Evolutionary conservation across 2,888 invertebrate genomes (phyloP), one percentile per base, ranked within the genome.

Genomic region (Lochmaea capreae): DNA sequence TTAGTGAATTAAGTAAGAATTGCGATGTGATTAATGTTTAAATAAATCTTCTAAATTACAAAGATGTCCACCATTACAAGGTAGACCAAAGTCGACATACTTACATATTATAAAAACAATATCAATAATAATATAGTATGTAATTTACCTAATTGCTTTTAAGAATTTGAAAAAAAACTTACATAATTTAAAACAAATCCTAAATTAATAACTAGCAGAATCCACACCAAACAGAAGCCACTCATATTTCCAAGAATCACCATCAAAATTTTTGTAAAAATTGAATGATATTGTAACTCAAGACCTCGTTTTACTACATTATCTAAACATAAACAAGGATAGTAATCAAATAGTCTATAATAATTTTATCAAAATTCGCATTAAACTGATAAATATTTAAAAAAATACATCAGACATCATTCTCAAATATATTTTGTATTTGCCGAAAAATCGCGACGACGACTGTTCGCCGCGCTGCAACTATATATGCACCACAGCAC

Each of bases 151-250:
- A n/a, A n/a, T n/a, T n/a, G n/a, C n/a, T n/a, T 43, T 43, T 43
- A 43, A 43, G 12, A 43, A 49, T n/a, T n/a, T 1, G 2, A n/a
- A 49, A 52, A 52, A n/a, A 62, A 49, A 74, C 80, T 77, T 76
- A 79, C 80, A 76, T 76, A 76, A 68, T 71, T 77, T 59, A 75
- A 18, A 52, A 74, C 72, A 33, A 70, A 70, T 70, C 76, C 78
- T 18, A 74, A 75, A 68, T 78, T 61, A 18, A 79, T 68, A 71
- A 74, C 52, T 69, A 77, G 18, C 33, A 80, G 58, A 52, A 79
- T 59, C 63, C 66, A 76, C 74, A 77, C 75, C 63, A 77, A 72
- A 67, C 67, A 69, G 73, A 74, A 67, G 69, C 71, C 76, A 77
- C 71, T 76, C 77, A 77, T 77, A 71, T 72, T 77, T 76, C 33